Evolutionary conservation across 2,888 invertebrate genomes (phyloP).

Genomic region (Crossocerus cetratus): DNA sequence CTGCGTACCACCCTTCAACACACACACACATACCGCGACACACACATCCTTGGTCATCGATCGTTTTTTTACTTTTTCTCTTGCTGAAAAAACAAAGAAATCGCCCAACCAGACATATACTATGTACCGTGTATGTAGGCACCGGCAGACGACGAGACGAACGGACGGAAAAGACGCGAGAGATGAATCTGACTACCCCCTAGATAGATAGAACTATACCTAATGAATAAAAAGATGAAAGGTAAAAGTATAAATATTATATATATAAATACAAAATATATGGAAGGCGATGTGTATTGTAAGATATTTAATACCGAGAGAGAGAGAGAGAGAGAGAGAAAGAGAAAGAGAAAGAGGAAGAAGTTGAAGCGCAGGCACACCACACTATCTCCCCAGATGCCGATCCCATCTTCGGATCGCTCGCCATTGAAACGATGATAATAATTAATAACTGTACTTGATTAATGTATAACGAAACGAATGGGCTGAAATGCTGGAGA

Average conservation of each 20-base stretch:
- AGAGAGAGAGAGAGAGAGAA: no score
- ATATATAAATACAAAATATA: slow-evolving; percentile 64
- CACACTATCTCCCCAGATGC: slow-evolving; percentile 50
- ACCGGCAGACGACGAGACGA: slow-evolving; percentile 42
- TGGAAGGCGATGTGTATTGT: slow-evolving; percentile 73
- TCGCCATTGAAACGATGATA: slow-evolving; percentile 58
- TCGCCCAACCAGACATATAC: slow-evolving; percentile 58
- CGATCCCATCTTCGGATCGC: slow-evolving; percentile 38
- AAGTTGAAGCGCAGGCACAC: slow-evolving; percentile 69
- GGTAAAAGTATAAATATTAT: slow-evolving; percentile 66
- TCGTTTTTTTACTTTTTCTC: slow-evolving; percentile 53
- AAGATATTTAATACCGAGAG: slow-evolving; percentile 72
- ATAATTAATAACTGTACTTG: slow-evolving; percentile 44
- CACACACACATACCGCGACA: background rate
- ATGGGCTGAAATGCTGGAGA: slow-evolving; percentile 32
- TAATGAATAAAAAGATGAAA: slow-evolving; percentile 62
- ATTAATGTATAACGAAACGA: slow-evolving; percentile 58
- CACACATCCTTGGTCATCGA: slow-evolving; percentile 1
- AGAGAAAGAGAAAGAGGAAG: no score
- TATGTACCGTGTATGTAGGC: background rate
- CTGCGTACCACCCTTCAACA: background rate
- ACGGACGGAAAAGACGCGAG: slow-evolving; percentile 57
- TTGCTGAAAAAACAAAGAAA: slow-evolving; percentile 14
- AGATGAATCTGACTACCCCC: slow-evolving; percentile 71
- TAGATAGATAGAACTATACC: slow-evolving; percentile 70